Base-by-base conservation (phyloP, 2,797 vertebrate species). In the Pseudomugil tenellus region DNA sequence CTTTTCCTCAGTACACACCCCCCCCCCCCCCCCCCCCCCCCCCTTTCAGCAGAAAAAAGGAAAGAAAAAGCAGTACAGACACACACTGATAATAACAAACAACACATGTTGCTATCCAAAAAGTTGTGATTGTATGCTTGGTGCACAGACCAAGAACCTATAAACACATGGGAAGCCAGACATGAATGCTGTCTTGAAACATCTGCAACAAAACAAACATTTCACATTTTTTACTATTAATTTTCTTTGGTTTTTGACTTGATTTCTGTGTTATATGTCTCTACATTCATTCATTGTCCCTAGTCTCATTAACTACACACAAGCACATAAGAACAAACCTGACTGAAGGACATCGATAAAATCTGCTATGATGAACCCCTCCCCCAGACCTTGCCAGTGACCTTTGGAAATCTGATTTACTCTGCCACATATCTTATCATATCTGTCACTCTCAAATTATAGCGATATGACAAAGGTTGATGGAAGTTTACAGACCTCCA, bases 301-400 rank as follows among this genome's bases (percentile, higher is more conserved):
- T 58, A 56, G 51, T 72, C 37, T 58, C 56, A 49, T 26, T 32
- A n/a, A 28, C 59, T 62, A 48, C 49, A 54, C 48, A 48, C 26
- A 58, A 60, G 52, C 69, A 72, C 63, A 79, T 61, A 43, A 37
- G 41, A 19, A 10, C 26, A 67, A 51, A 59, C 46, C 51, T 53
- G 51, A 29, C 29, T 87, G 85, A 91, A 89, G 85, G 89, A 85
- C 83, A 81, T 82, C 71, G 65, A 89, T 88, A 89, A 87, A 87
- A 85, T 86, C 74, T 87, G 67, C 55, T 67, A 75, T 82, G 83
- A 90, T 87, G 84, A 86, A 84, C 76, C 74, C 84, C 83, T 87
- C 72, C 88, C 78, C 52, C 46, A 63, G 85, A 89, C 87, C 90
- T 92, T 90, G 84, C 67, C 63, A 32, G 60, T 87, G 87, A 90